Evolutionary conservation across 2,888 invertebrate species (phyloP).

Genomic region (Microctonus brassicae): DNA sequence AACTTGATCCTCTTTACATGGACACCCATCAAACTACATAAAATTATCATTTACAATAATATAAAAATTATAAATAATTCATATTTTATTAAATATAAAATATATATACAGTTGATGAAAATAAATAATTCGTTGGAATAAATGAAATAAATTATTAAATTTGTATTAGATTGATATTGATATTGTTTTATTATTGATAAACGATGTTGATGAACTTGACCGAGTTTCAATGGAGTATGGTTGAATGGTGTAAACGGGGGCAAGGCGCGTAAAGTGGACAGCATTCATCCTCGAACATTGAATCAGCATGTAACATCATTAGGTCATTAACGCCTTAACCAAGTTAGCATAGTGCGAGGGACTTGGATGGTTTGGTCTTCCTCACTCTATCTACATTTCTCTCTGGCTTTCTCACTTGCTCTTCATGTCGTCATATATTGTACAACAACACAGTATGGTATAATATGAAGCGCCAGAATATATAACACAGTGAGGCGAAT

Average conservation of each 20-base stretch:
- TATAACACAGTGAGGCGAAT: too few species aligned
- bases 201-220: constrained; percentile 61
- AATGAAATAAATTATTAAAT: too few species aligned
- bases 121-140: too few species aligned
- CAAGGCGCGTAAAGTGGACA: constrained; percentile 69
- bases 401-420: constrained; percentile 27
- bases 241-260: constrained; percentile 62
- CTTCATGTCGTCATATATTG: constrained; percentile 4
- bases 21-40: neutral
- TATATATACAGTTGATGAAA: too few species aligned
- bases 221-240: constrained; percentile 57
- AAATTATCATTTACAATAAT: constrained; percentile 1
- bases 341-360: constrained; percentile 69
- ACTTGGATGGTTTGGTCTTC: constrained; percentile 58
- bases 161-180: too few species aligned
- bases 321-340: constrained; percentile 69
- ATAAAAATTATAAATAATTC: too few species aligned
- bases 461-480: constrained; percentile 52
- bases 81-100: too few species aligned
- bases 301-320: constrained; percentile 70
- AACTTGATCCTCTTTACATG: neutral
- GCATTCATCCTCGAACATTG: constrained; percentile 70
- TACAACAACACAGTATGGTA: constrained; percentile 54
- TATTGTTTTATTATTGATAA: neutral
- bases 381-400: constrained; percentile 12